phyloP scores from a whole-genome alignment of 2,797 vertebrate species.

The Anabacerthia variegaticeps region DNA sequence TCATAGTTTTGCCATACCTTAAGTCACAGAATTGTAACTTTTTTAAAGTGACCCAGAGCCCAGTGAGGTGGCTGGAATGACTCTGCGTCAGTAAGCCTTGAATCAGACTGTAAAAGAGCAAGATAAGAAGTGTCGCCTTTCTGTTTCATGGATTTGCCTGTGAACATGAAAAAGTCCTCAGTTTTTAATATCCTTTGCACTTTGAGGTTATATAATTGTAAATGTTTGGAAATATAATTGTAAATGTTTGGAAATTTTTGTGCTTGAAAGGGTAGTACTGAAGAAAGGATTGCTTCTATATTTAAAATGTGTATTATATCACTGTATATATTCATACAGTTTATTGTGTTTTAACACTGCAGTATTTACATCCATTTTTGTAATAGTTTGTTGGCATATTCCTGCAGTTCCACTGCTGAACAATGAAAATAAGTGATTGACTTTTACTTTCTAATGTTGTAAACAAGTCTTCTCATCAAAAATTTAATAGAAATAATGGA shows the following conservation, averaged over 20 bases:
- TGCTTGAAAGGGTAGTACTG: neutral
- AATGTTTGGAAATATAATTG: neutral
- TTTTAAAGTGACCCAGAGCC: neutral
- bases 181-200: neutral
- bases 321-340: neutral
- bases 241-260: neutral
- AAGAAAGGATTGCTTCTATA: neutral
- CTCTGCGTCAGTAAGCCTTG: neutral
- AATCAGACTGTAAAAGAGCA: neutral
- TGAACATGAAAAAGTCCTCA: neutral
- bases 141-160: neutral
- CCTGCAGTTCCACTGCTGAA: neutral
- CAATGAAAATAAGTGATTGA: neutral
- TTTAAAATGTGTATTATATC: neutral
- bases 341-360: neutral
- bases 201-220: neutral
- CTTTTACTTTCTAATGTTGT: neutral
- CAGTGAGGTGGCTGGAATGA: neutral
- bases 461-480: neutral
- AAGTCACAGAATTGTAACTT: neutral
- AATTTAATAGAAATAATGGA: neutral
- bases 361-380: neutral
- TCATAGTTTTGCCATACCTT: neutral
- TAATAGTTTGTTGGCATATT: neutral
- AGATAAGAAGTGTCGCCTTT: neutral